Conservation (phyloP, 2,113 vertebrate species). For the Lates calcarifer region DNA sequence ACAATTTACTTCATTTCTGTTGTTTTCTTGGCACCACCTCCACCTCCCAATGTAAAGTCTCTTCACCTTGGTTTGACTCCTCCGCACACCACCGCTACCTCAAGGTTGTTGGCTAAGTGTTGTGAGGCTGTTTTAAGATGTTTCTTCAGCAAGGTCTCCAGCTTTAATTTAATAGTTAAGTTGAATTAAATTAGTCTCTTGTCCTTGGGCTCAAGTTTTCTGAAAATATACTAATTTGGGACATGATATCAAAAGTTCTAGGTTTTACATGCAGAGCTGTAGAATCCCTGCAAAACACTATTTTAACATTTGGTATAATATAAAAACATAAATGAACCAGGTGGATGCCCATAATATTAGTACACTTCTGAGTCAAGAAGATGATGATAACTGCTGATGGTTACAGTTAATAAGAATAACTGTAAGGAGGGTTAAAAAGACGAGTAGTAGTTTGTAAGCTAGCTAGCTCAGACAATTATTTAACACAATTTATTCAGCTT, state of each 20-base stretch:
- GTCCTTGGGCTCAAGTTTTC: slow-evolving; percentile 58
- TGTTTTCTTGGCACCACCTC: slow-evolving; percentile 57
- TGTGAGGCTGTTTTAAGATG: slow-evolving; percentile 45
- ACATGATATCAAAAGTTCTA: slow-evolving; percentile 16
- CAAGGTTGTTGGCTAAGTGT: slow-evolving; percentile 64
- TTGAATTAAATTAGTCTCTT: slow-evolving; percentile 54
- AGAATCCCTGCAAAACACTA: slow-evolving; percentile 11
- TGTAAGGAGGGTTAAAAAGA: not conserved
- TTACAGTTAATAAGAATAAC: not conserved
- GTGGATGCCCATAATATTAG: not conserved
- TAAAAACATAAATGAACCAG: not conserved
- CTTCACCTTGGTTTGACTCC: slow-evolving; percentile 68
- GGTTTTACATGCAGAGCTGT: not conserved
- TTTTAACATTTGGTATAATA: not conserved
- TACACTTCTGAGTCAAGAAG: not conserved
- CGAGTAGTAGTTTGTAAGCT: not conserved
- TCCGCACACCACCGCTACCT: slow-evolving; percentile 10
- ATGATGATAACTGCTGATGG: not conserved
- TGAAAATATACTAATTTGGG: slow-evolving; percentile 27
- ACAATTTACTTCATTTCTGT: slow-evolving; percentile 65
- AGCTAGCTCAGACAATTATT: not conserved
- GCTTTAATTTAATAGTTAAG: slow-evolving; percentile 44
- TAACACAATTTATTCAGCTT: not conserved
- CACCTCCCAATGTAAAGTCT: slow-evolving; percentile 58
- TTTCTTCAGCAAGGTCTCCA: slow-evolving; percentile 42